Evolutionary conservation across 2,888 invertebrate species (phyloP).

Genomic region (Iselma pallidipennis): DNA sequence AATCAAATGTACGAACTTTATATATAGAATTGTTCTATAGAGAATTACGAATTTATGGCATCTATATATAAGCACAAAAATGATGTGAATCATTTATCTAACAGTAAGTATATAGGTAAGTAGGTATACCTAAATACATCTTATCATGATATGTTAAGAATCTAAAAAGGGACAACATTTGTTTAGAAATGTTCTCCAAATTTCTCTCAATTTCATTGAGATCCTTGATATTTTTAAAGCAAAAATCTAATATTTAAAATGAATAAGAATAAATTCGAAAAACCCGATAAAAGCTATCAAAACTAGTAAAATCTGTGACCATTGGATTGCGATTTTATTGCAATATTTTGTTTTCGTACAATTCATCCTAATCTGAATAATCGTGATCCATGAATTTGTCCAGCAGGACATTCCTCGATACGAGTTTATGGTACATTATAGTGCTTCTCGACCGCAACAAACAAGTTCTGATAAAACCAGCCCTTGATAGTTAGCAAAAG

Average conservation of each 20-base stretch:
- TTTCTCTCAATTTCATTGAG: too few species aligned
- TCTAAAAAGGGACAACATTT: not conserved
- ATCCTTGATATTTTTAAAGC: too few species aligned
- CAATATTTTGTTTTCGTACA: not conserved
- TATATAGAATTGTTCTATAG: not conserved
- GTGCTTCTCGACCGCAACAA: not conserved
- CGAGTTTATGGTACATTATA: not conserved
- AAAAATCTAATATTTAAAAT: too few species aligned
- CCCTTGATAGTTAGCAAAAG: slow-evolving; percentile 20
- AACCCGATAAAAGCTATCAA: not conserved
- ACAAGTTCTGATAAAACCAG: slow-evolving; percentile 15
- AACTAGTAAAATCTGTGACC: not conserved
- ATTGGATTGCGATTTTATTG: not conserved
- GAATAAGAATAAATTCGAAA: too few species aligned
- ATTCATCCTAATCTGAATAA: not conserved
- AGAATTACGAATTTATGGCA: not conserved
- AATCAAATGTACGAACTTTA: too few species aligned
- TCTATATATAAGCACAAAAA: too few species aligned
- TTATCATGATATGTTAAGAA: not conserved
- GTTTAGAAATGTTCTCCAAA: not conserved
- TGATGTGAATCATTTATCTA: too few species aligned
- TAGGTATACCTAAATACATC: too few species aligned
- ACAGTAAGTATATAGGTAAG: too few species aligned
- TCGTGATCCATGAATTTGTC: not conserved
- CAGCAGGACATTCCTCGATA: not conserved